A percentile compares a stretch with the other conserved stretches of the same genome.
Conservation (phyloP, 2,888 invertebrate species). For the Ecliptopera silaceata region DNA sequence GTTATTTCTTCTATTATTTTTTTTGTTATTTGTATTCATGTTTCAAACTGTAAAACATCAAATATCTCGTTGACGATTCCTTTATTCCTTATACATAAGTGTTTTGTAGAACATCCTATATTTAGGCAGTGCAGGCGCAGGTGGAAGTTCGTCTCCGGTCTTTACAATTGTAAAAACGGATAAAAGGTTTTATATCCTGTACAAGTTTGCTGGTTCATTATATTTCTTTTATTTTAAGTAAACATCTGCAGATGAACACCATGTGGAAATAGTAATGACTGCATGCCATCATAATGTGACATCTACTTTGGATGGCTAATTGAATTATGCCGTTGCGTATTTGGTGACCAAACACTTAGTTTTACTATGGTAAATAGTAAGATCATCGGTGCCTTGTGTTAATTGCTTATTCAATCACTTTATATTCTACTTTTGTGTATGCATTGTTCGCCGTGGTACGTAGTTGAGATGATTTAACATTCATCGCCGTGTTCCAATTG, state of each 20-base stretch:
- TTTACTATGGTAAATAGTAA: background rate
- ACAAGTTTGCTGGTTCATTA: slow-evolving; percentile 7
- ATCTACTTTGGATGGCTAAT: background rate
- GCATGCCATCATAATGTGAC: background rate
- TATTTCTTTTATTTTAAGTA: background rate
- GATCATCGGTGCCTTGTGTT: background rate
- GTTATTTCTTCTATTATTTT: too few relatives aligned
- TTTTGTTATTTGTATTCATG: too few relatives aligned
- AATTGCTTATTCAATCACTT: background rate
- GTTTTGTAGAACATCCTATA: slow-evolving; percentile 9
- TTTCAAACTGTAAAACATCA: too few relatives aligned
- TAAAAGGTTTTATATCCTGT: slow-evolving; percentile 11
- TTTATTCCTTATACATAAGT: background rate
- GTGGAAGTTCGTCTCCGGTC: slow-evolving; percentile 5
- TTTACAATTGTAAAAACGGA: slow-evolving; percentile 7
- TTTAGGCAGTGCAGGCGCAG: slow-evolving; percentile 8
- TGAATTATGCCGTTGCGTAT: slow-evolving; percentile 24
- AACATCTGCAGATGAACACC: slow-evolving; percentile 10
- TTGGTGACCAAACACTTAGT: slow-evolving; percentile 13
- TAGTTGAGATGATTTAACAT: slow-evolving; percentile 2
- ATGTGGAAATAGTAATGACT: slow-evolving; percentile 5
- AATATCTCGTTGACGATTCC: background rate
- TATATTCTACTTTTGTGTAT: background rate
- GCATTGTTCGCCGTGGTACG: slow-evolving; percentile 1
- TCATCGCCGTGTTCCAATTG: slow-evolving; percentile 16